A percentile compares a stretch with the other conserved stretches of the same genome.
These are phyloP conservation scores for Artibeus lituratus DNA, from an alignment of 2,797 vertebrate species.

Conservation along the genomic window DNA sequence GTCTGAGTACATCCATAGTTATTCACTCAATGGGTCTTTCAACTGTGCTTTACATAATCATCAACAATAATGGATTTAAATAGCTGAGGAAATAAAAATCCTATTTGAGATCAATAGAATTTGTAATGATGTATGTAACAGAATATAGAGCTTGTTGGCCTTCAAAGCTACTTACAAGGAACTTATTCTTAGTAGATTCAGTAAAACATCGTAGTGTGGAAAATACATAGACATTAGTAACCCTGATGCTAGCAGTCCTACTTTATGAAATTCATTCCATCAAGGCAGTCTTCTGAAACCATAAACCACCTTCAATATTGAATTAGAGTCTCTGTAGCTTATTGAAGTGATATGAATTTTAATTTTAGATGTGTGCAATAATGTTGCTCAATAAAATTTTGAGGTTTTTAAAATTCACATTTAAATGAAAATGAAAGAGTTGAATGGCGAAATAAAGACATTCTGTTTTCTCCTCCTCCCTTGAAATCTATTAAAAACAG, in stretches of 20 bases:
- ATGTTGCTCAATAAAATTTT: not conserved
- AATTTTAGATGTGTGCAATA: not conserved
- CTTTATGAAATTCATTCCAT: slow-evolving; percentile 35
- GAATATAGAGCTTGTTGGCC: slow-evolving; percentile 42
- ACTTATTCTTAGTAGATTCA: slow-evolving; percentile 50
- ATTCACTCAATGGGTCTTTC: slow-evolving; percentile 14
- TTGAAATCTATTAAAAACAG: not conserved
- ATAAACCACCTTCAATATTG: not conserved
- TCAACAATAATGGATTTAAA: slow-evolving; percentile 75
- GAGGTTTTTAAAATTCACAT: not conserved
- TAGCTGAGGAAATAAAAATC: slow-evolving; percentile 71
- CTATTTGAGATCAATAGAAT: slow-evolving; percentile 71
- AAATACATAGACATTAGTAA: slow-evolving; percentile 50
- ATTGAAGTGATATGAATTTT: slow-evolving; percentile 2
- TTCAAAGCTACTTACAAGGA: slow-evolving; percentile 40
- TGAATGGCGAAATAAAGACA: not conserved
- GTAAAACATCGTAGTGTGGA: slow-evolving; percentile 21
- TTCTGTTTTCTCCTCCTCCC: not conserved
- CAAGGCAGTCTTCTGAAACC: slow-evolving; percentile 7
- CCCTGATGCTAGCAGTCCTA: slow-evolving; percentile 31
- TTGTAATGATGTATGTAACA: slow-evolving; percentile 63
- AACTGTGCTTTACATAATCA: slow-evolving; percentile 59
- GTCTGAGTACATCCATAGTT: not conserved
- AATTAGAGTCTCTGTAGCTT: slow-evolving; percentile 16
- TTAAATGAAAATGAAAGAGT: slow-evolving; percentile 5